Evolutionary conservation across 2,113 vertebrate genomes (phyloP).

Genomic region (Falcunculus frontatus): DNA sequence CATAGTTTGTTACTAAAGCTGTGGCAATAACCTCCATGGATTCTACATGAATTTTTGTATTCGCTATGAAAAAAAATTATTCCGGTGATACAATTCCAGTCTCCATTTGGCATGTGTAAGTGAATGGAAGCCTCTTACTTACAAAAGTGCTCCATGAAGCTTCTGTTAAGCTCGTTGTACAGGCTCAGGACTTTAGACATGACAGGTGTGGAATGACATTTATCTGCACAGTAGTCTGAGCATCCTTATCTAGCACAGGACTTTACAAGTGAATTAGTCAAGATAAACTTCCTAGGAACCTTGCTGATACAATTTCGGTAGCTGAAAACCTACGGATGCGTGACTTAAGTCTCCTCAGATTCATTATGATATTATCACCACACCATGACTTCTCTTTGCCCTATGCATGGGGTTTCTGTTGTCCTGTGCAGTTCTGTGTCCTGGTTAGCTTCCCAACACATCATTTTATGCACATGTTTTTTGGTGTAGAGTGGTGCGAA

Average conservation of each 20-base stretch:
- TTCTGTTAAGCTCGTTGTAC: not conserved
- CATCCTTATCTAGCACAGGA: not conserved
- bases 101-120: not conserved
- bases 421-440: not conserved
- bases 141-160: not conserved
- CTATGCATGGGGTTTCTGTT: not conserved
- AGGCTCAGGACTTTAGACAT: not conserved
- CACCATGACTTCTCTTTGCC: not conserved
- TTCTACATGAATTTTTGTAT: not conserved
- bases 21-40: not conserved
- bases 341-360: not conserved
- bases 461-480: not conserved
- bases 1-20: not conserved
- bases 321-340: not conserved
- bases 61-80: not conserved
- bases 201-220: not conserved
- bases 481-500: not conserved
- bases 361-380: accelerated
- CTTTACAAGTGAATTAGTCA: not conserved
- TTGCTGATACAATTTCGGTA: not conserved
- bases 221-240: not conserved
- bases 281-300: not conserved
- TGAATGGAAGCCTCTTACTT: not conserved
- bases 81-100: not conserved
- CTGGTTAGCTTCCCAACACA: not conserved